Base-by-base conservation (phyloP, 1,140 invertebrate genomes). In the Bombus breviceps region DNA sequence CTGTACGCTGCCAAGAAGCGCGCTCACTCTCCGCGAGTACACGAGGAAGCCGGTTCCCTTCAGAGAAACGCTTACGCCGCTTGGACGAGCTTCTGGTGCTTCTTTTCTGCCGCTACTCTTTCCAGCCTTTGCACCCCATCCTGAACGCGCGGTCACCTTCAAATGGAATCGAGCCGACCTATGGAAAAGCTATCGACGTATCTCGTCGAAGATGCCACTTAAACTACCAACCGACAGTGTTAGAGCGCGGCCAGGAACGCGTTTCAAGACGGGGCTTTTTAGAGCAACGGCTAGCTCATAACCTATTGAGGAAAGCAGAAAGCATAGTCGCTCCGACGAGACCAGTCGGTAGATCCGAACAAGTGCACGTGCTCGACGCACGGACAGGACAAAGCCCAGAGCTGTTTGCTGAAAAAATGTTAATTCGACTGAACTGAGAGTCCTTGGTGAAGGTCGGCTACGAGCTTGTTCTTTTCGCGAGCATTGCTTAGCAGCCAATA, bases 191-290 rank as follows among this genome's bases (percentile, higher is more conserved):
- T 53, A 47, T 32, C 71, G 64, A 64, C 66, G 57, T 43, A 76
- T 62, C 73, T 86, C 43, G 25, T 18, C 32, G 3, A 6, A 41
- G 10, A 34, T 68, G 43, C 78, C 78, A 80, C 64, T 69, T 80
- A 80, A 80, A 80, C 41, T 53, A 80, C 39, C 39, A 12, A 22
- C 22, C 34, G 34, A 37, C 69, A n/a, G 25, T 34, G 34, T 39
- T 39, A 62, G 59, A 62, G 25, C 28, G 28, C 37, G 37, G 37
- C 25, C 69, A 39, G 69, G 12, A 71, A 25, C 25, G 22, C 4
- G 12, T 39, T 15, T 13, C 15, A 3, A 28, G 4, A 28, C 3
- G 37, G 2, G 5, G 37, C 25, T 39, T 72, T 72, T 25, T 25
- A 39, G 34, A 39, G 69, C 37, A 22, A 69, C 32, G 34, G 34